phyloP scores from a whole-genome alignment of 2,888 invertebrate species.

The Acanthosepion esculentum region DNA sequence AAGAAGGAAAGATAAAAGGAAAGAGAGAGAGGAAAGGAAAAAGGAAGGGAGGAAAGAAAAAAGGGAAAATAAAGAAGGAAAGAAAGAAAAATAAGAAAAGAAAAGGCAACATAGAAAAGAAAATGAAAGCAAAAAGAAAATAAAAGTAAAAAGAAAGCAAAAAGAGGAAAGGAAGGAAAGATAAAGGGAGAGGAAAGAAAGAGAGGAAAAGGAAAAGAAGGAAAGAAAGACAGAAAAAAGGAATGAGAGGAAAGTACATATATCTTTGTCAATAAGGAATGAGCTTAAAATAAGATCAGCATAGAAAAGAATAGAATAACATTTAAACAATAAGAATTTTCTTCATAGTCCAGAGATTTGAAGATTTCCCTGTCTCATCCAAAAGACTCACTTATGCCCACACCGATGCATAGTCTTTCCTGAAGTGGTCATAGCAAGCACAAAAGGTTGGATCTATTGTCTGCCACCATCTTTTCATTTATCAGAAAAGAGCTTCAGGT shows the following conservation, averaged over 20 bases:
- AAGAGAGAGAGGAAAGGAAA: too few relatives aligned
- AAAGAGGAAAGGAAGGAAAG: background rate
- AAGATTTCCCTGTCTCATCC: too few relatives aligned
- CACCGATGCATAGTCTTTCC: background rate
- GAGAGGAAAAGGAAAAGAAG: background rate
- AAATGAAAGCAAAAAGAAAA: background rate
- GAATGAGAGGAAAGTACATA: background rate
- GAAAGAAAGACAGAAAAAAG: background rate
- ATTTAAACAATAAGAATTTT: background rate
- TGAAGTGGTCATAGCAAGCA: background rate
- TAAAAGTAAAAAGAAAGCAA: too few relatives aligned
- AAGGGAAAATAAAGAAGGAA: background rate
- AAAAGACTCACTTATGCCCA: too few relatives aligned
- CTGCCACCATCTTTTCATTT: background rate
- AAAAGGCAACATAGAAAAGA: background rate
- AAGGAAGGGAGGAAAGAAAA: background rate
- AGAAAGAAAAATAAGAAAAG: background rate
- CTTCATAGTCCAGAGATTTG: too few relatives aligned
- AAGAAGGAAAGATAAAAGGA: too few relatives aligned
- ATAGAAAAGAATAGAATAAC: background rate
- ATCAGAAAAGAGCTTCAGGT: slow-evolving; percentile 15
- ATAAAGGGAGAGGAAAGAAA: background rate
- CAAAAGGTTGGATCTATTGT: background rate
- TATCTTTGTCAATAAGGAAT: background rate
- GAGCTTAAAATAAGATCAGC: background rate